Evolutionary conservation across 2,797 vertebrate genomes (phyloP), one percentile per base, ranked within the genome.

Genomic region (Liasis olivaceus): DNA sequence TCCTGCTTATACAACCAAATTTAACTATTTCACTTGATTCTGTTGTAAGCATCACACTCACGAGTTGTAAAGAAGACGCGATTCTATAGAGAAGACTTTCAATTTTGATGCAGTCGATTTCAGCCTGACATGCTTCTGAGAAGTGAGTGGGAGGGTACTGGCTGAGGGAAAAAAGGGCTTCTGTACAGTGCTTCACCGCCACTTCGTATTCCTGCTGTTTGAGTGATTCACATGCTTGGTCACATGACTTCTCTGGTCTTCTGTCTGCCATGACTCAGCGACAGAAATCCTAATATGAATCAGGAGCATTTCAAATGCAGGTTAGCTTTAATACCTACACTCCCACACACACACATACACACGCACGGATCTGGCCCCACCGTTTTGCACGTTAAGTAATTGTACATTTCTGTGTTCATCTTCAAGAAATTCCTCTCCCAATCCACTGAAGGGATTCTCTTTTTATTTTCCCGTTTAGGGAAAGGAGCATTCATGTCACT

Each of bases 181-280:
- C 99, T 89, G 99, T 99, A 98, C 99, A 99, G 97, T 99, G 98
- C 97, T 98, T 98, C 97, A 99, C 98, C 93, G 98, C 98, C 95
- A 98, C 98, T 97, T 99, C 98, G 97, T 99, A 99, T 97, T 99
- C 99, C 98, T 98, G 98, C 98, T 98, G 98, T 96, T 98, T 98
- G 97, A 99, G 98, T 93, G 98, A 99, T 98, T 98, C 99, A 97
- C 99, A 98, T 96, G 99, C 99, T 99, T 99, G 98, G 99, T 99
- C 99, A 99, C 99, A 99, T 99, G 99, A 99, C 98, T 99, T 99
- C 98, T 99, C 99, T 98, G 98, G 98, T 99, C 99, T 99, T 98
- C 99, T 99, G 99, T 99, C 99, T 98, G 99, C 99, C 99, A 99
- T 99, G 99, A 99, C 99, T 99, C 98, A 99, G 99, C 98, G 98